Evolutionary conservation across 2,888 invertebrate species (phyloP).

Genomic region (Hirtodrosophila trivittata): DNA sequence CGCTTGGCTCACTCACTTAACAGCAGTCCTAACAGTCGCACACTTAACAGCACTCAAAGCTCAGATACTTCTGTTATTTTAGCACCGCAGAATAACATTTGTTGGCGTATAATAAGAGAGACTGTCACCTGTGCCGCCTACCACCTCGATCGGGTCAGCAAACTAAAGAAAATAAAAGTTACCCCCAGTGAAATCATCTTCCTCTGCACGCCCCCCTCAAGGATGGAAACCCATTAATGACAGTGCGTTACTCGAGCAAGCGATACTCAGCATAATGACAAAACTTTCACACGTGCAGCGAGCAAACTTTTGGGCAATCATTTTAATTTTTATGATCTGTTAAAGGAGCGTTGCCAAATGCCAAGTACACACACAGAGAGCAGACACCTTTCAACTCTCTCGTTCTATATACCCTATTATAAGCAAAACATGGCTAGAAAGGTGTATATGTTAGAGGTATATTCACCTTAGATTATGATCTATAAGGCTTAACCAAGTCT

Average conservation of each 20-base stretch:
- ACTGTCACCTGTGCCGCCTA: too few species aligned
- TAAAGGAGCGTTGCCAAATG: conserved; percentile 25
- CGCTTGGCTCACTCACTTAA: conserved; percentile 25
- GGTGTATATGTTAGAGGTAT: too few species aligned
- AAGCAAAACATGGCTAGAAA: too few species aligned
- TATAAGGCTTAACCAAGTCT: too few species aligned
- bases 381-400: too few species aligned
- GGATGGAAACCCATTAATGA: conserved; percentile 60
- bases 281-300: conserved; percentile 67
- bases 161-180: conserved; percentile 18
- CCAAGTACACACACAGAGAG: neutral
- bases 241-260: conserved; percentile 44
- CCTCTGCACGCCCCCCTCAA: too few species aligned
- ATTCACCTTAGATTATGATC: too few species aligned
- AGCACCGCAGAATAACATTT: neutral
- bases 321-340: conserved; percentile 77
- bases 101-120: neutral
- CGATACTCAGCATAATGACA: conserved; percentile 69
- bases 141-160: conserved; percentile 36
- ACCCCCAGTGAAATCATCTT: too few species aligned
- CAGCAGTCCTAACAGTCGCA: conserved; percentile 22
- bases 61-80: conserved; percentile 1
- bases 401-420: too few species aligned
- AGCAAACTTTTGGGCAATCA: conserved; percentile 65
- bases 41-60: conserved; percentile 52